These are phyloP conservation scores for Magallana angulata DNA, from an alignment of 1,140 invertebrate genomes.

Conservation along the genomic window DNA sequence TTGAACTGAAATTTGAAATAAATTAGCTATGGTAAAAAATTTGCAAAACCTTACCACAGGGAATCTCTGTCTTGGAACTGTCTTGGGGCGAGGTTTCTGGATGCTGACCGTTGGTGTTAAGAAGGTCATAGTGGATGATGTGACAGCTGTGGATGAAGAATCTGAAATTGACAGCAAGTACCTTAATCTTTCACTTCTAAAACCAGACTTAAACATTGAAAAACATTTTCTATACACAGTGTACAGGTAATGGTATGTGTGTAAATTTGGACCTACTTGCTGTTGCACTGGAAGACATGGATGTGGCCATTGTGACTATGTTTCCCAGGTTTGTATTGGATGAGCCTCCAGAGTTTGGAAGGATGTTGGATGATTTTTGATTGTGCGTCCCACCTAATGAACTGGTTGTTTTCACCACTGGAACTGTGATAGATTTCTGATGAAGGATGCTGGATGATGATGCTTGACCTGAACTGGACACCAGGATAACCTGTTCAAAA, in stretches of 20 bases:
- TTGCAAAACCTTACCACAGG: conserved; percentile 60
- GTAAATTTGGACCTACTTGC: neutral
- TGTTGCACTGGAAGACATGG: conserved; percentile 58
- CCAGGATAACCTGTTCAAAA: conserved; percentile 73
- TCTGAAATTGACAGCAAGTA: neutral
- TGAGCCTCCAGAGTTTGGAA: conserved; percentile 59
- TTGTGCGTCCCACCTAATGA: conserved; percentile 33
- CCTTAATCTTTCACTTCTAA: neutral
- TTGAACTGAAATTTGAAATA: too few relatives aligned
- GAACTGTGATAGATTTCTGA: conserved; percentile 73
- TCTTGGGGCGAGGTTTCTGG: conserved; percentile 71
- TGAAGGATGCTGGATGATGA: conserved; percentile 65
- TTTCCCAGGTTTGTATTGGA: conserved; percentile 63
- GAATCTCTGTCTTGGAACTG: conserved; percentile 72
- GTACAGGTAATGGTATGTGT: neutral
- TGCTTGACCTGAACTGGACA: conserved; percentile 72
- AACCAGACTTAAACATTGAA: too few relatives aligned
- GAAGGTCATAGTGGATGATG: conserved; percentile 69
- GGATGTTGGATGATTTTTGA: conserved; percentile 65
- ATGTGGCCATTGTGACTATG: conserved; percentile 69
- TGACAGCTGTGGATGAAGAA: conserved; percentile 58
- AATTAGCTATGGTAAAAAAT: too few relatives aligned
- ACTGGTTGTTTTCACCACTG: conserved; percentile 65
- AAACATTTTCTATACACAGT: neutral
- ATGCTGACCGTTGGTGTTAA: conserved; percentile 71